Base-by-base conservation (phyloP, 2,888 invertebrate species). In the Isoperla grammatica region DNA sequence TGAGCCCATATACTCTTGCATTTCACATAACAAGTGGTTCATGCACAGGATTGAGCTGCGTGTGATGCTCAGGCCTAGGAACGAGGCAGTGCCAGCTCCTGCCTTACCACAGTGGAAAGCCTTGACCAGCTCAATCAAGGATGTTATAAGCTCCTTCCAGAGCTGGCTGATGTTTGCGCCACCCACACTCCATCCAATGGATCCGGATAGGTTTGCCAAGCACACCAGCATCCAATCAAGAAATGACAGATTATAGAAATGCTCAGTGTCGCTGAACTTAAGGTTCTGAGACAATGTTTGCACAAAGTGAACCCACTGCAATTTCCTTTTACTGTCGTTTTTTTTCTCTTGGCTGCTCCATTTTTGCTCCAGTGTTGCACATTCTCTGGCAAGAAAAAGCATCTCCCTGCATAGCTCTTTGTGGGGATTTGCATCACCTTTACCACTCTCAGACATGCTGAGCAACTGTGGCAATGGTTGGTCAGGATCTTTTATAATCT, bases 51-150 rank as follows among this genome's bases (percentile, higher is more conserved):
- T 69, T 3, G 78, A 76, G 65, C 79, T 75, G 63, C 79, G 72
- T 0, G 79, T 80, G 63, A 81, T 79, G 35, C 78, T 79, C 8
- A 81, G 68, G 1, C 81, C 81, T 81, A 81, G 81, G 42, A 79
- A 77, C 40, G 79, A 80, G 40, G 75, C 71, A 1, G 78, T 78
- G n/a, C 77, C 74, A 1, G 69, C 64, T 1, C 78, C 78, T 67
- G 75, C 60, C 40, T 61, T 59, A 9, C 56, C 75, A 59, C 73
- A 73, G 65, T 80, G 79, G 67, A 81, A 81, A 0, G 80, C 78
- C 13, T 74, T 71, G 6, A 81, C 72, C 8, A 81, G 67, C 66
- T 80, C 79, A 60, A 76, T 76, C 9, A 80, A 68, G 23, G 59
- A 55, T 0, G 39, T n/a, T 11, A 57, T 56, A 35, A 61, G 42